Evolutionary conservation across 2,113 vertebrate species (phyloP).

Genomic region (Anthoscopus minutus): DNA sequence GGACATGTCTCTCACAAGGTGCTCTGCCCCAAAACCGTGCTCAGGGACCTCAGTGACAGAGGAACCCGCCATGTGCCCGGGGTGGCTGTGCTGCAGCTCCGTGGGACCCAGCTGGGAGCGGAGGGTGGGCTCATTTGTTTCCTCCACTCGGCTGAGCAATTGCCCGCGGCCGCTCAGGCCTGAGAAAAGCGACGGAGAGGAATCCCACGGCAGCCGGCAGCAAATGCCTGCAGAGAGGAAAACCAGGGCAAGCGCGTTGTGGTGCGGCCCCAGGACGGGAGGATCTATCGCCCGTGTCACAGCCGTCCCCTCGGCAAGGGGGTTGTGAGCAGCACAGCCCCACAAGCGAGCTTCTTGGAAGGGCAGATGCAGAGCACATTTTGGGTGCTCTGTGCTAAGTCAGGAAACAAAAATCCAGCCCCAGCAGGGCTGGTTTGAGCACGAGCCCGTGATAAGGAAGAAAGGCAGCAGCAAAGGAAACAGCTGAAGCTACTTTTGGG

Average conservation of each 20-base stretch:
- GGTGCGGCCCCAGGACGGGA: fast-evolving
- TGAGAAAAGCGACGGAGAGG: not conserved
- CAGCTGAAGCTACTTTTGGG: not conserved
- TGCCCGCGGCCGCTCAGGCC: fast-evolving
- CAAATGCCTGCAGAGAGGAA: not conserved
- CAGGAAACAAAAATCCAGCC: not conserved
- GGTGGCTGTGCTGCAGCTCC: not conserved
- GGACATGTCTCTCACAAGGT: fast-evolving
- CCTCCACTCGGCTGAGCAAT: conserved; percentile 41
- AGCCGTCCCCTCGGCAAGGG: not conserved
- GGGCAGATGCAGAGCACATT: fast-evolving
- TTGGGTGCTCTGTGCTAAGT: not conserved
- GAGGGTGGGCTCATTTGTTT: not conserved
- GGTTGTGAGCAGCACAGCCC: not conserved
- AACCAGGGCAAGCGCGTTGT: not conserved
- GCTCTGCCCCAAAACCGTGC: not conserved
- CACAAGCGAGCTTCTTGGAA: fast-evolving
- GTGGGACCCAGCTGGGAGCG: not conserved
- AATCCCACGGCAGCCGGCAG: not conserved
- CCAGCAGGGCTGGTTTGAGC: not conserved
- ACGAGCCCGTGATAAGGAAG: not conserved
- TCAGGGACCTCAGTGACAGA: fast-evolving
- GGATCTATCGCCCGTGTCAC: fast-evolving
- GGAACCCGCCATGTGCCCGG: fast-evolving
- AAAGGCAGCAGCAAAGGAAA: not conserved